Evolutionary conservation across 2,888 invertebrate species (phyloP).

Genomic region (Lasioglossum marginatum): DNA sequence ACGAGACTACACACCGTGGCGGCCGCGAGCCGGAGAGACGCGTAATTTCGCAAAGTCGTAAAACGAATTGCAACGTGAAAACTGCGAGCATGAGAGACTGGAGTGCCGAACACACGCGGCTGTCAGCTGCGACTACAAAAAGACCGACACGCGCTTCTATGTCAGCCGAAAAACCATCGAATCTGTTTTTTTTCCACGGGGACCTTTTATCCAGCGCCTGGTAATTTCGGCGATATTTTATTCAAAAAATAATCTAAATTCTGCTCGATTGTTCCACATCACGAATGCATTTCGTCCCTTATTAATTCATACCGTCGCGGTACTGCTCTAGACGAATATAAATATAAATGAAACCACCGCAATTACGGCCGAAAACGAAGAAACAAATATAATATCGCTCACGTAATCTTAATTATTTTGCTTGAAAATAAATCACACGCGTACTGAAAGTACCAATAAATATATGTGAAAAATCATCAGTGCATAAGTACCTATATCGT

Average conservation of each 20-base stretch:
- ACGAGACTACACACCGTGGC: neutral
- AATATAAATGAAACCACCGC: neutral
- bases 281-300: neutral
- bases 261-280: neutral
- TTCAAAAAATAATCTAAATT: conserved; percentile 1
- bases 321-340: neutral
- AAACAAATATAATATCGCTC: neutral
- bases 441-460: neutral
- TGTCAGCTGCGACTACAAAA: neutral
- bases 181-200: neutral
- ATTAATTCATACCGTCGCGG: neutral
- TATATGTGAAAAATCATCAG: neutral
- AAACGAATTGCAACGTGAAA: conserved; percentile 35
- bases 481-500: neutral
- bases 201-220: neutral
- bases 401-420: neutral
- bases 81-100: neutral
- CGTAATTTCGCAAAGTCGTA: conserved; percentile 44
- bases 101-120: neutral
- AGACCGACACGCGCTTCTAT: neutral
- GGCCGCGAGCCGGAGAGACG: conserved; percentile 5
- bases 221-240: neutral
- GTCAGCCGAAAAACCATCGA: neutral
- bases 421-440: neutral
- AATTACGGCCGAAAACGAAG: neutral